phyloP scores from a whole-genome alignment of 2,888 invertebrate genomes.

The Hyposoter dolosus region DNA sequence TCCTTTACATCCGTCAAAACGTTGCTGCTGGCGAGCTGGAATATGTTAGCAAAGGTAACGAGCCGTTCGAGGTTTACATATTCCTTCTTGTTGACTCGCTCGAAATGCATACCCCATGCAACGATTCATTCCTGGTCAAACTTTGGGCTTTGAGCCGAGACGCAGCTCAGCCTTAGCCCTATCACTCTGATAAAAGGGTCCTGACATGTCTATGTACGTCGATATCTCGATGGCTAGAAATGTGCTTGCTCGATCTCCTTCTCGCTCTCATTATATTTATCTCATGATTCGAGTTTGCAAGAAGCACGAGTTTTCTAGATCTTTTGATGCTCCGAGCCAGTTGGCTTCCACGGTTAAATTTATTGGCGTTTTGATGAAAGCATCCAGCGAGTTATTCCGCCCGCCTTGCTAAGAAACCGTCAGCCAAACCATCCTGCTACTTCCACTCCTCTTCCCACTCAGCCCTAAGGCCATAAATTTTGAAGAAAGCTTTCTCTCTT shows the following conservation, averaged over 20 bases:
- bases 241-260: not conserved
- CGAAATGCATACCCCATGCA: conserved; percentile 42
- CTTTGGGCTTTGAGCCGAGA: conserved; percentile 49
- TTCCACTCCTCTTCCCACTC: conserved; percentile 41
- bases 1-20: conserved; percentile 36
- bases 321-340: conserved; percentile 73
- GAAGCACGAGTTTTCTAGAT: conserved; percentile 38
- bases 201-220: not conserved
- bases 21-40: conserved; percentile 18
- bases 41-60: conserved; percentile 27
- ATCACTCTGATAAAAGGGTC: not conserved
- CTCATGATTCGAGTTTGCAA: conserved; percentile 21
- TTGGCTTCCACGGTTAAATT: conserved; percentile 71
- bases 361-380: conserved; percentile 77
- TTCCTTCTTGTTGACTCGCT: conserved; percentile 16
- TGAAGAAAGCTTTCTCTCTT: conserved; percentile 69
- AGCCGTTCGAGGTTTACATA: conserved; percentile 27
- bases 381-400: conserved; percentile 69
- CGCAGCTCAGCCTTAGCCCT: conserved; percentile 13
- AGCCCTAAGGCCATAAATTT: conserved; percentile 71
- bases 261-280: conserved; percentile 19
- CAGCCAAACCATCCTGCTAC: conserved; percentile 49
- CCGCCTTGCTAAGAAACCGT: conserved; percentile 55
- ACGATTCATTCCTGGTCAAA: conserved; percentile 64
- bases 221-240: conserved; percentile 1